These are phyloP conservation scores for Triplophysa rosa DNA, from an alignment of 2,113 vertebrate species.

Conservation along the genomic window DNA sequence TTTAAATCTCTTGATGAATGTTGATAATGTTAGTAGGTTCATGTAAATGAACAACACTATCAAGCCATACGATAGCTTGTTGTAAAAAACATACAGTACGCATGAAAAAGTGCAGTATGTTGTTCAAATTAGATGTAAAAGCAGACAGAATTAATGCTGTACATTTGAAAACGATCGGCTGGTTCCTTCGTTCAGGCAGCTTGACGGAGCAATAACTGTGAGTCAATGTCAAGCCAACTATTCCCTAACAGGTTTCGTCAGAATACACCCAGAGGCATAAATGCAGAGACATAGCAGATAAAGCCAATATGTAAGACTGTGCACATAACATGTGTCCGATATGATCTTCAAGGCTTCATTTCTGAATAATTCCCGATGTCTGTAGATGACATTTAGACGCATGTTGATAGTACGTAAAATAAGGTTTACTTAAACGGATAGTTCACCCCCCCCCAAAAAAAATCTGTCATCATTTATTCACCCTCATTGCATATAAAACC, in stretches of 20 bases:
- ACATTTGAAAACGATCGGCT: background rate
- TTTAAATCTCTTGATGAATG: background rate
- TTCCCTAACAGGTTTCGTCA: conserved; percentile 30
- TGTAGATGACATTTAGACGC: background rate
- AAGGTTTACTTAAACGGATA: background rate
- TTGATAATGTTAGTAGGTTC: too few relatives aligned
- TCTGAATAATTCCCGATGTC: background rate
- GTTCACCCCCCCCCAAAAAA: too few relatives aligned
- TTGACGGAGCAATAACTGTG: conserved; percentile 12
- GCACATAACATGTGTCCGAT: background rate
- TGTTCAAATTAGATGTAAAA: too few relatives aligned
- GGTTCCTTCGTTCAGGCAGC: background rate
- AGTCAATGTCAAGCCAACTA: conserved; percentile 15
- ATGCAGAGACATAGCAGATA: conserved; percentile 3
- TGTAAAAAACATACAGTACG: too few relatives aligned
- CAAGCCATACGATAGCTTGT: too few relatives aligned
- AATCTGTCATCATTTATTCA: too few relatives aligned
- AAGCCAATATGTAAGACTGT: background rate
- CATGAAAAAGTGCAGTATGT: too few relatives aligned
- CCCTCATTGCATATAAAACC: too few relatives aligned
- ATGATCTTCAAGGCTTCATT: conserved; percentile 1
- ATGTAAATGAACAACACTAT: too few relatives aligned
- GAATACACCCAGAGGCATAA: conserved; percentile 35
- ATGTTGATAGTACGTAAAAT: background rate
- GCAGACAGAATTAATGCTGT: too few relatives aligned